Evolutionary conservation across 2,888 invertebrate species (phyloP), one percentile per base, ranked within the genome.

Genomic region (Norana najaformis): DNA sequence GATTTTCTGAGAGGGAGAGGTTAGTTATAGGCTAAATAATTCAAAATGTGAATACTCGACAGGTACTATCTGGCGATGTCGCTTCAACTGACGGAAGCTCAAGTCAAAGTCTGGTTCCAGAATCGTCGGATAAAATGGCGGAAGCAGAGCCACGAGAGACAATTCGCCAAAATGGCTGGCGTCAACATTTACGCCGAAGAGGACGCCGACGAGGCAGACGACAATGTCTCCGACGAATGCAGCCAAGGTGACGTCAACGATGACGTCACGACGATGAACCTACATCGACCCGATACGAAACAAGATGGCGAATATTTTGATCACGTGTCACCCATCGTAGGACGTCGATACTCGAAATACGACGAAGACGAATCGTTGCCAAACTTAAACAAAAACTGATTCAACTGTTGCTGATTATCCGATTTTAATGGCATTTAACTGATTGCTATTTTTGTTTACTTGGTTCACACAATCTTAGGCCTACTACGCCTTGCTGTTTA

Each of bases 121-220:
- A 94, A 94, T 92, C 91, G 95, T 47, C 96, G 98, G 83, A 99
- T 99, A 93, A 98, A 98, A 95, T 98, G 98, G 98, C 96, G 98
- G 89, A 99, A 99, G 94, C 97, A 98, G 93, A 36, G 85, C 18
- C 37, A 36, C 36, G 85, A 85, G 16, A 16, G 37, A 37, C 85
- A 85, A 35, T 37, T 35, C 36, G 35, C 85, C 36, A 85, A 85
- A 16, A 35, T 85, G 85, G 23, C 85, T 6, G 85, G 85, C 35
- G 37, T 23, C 36, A 16, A 36, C 85, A 36, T 85, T 35, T 36
- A 85, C 85, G 35, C 35, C 4, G 23, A 85, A 0, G 85, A 35
- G 0, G 85, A 85, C 16, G 85, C 34, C 36, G 85, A 13, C 85
- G 85, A 85, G 20, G 85, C 35, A 35, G 85, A 85, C 37, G 85